A percentile compares a stretch with the other conserved stretches of the same genome.
These are phyloP conservation scores for Origma solitaria DNA, from an alignment of 2,113 vertebrate genomes.

Conservation along the genomic window DNA sequence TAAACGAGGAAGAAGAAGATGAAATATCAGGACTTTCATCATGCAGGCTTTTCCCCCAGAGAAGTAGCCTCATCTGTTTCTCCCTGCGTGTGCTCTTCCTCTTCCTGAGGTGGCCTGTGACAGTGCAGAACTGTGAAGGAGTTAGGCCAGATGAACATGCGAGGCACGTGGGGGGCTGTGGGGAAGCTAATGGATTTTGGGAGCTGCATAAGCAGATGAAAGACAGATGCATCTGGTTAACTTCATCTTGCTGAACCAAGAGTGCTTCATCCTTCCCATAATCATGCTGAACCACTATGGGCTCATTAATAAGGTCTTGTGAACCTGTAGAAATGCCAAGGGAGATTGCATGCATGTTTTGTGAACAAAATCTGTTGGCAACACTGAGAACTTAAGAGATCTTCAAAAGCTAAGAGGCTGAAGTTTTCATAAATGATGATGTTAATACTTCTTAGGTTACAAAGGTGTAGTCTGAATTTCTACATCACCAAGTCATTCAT, in stretches of 20 bases:
- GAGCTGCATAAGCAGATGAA: neutral
- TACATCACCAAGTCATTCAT: neutral
- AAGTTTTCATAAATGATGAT: neutral
- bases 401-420: neutral
- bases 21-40: neutral
- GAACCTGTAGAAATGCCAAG: neutral
- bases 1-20: neutral
- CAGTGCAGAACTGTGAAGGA: neutral
- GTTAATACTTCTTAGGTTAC: neutral
- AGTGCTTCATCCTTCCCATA: neutral
- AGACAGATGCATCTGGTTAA: neutral
- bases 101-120: neutral
- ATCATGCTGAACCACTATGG: neutral
- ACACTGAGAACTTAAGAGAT: neutral
- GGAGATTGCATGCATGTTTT: neutral
- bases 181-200: neutral
- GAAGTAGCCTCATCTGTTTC: neutral
- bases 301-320: neutral
- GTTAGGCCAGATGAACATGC: neutral
- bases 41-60: rapidly evolving
- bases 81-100: neutral
- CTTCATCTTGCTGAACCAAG: neutral
- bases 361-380: neutral
- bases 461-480: neutral
- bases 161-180: neutral